Evolutionary conservation across 2,888 invertebrate species (phyloP), one percentile per base, ranked within the genome.

Genomic region (Tanytarsus gracilentus): DNA sequence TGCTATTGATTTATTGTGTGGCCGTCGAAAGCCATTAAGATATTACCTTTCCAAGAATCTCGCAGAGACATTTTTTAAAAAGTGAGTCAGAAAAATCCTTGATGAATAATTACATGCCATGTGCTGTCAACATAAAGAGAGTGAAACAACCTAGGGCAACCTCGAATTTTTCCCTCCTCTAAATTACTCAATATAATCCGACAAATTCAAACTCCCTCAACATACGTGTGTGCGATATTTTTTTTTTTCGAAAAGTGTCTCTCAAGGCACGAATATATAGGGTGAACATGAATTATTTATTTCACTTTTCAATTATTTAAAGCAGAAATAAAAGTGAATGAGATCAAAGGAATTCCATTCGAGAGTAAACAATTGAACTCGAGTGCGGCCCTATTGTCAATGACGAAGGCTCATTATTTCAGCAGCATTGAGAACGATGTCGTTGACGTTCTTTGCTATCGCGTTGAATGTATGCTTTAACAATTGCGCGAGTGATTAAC

Each of bases 301-400:
- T n/a, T 44, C 23, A 44, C 44, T 44, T 44, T 18, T 2, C n/a
- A 33, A 9, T 11, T 33, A 33, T n/a, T 11, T 11, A 39, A 39
- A 39, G 14, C 3, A 36, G 36, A 36, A 18, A 40, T 18, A 40
- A 40, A 40, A 36, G 16, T 36, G 3, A 50, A 5, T 23, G 51
- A 51, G 36, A 53, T 53, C 53, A 53, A 53, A 53, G 53, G 30
- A 53, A 53, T 53, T 53, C 53, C 53, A 29, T 44, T 44, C 44
- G 23, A 8, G 44, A 44, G 23, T 44, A 44, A 44, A 44, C 44
- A 44, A 49, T 53, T 53, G 23, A 18, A 23, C 49, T 26, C 27
- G 25, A 26, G 5, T 3, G n/a, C 16, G 7, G 18, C 14, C 14
- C 14, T 16, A 40, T 40, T 8, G 49, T 25, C 26, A 49, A 49